Evolutionary conservation across 1,140 invertebrate species (phyloP).

Genomic region (Drosophila novamexicana): DNA sequence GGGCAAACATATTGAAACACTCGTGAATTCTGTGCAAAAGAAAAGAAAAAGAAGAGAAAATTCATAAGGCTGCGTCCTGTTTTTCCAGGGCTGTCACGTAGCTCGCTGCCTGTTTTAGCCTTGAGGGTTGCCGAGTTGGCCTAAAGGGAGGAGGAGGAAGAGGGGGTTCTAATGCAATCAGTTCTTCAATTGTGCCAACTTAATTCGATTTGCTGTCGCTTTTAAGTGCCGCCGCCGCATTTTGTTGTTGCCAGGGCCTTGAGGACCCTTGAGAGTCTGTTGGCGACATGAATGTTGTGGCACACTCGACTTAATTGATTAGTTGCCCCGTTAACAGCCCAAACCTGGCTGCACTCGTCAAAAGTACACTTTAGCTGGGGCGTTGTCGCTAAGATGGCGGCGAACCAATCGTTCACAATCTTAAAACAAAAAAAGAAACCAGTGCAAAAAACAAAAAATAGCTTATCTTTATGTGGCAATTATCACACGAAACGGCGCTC

Average conservation of each 20-base stretch:
- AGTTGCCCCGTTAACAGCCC: constrained; percentile 38
- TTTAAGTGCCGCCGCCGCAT: constrained; percentile 48
- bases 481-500: neutral
- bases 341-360: constrained; percentile 15
- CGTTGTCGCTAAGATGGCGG: constrained; percentile 5
- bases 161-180: constrained; percentile 56
- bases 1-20: neutral
- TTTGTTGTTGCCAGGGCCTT: constrained; percentile 11
- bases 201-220: constrained; percentile 71
- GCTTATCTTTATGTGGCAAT: constrained; percentile 41
- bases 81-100: constrained; percentile 4
- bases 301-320: constrained; percentile 77
- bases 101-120: neutral
- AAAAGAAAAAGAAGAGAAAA: neutral
- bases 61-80: neutral
- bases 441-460: constrained; percentile 10
- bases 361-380: constrained; percentile 18
- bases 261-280: constrained; percentile 23
- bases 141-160: neutral
- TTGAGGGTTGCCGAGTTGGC: constrained; percentile 1
- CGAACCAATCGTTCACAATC: neutral
- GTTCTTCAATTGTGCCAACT: constrained; percentile 60
- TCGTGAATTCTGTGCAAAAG: neutral
- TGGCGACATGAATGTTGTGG: constrained; percentile 32
- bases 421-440: neutral